phyloP scores from a whole-genome alignment of 2,888 invertebrate species.

The Protonemura montana region DNA sequence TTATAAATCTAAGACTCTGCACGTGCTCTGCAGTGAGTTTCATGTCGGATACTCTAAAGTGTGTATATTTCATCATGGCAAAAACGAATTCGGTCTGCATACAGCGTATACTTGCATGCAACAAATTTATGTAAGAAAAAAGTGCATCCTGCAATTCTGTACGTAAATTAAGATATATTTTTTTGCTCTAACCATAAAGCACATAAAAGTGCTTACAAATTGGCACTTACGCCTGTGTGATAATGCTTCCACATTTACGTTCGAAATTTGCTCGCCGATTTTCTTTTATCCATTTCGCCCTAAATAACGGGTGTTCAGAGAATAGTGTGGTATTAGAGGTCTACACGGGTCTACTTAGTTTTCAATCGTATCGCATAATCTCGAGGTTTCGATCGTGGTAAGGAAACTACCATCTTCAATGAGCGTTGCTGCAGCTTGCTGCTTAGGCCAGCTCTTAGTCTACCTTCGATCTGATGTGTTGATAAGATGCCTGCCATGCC shows the following conservation, averaged over 20 bases:
- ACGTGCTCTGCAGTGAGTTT: background rate
- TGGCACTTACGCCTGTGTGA: background rate
- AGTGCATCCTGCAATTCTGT: background rate
- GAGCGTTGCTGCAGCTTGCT: slow-evolving; percentile 14
- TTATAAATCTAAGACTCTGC: background rate
- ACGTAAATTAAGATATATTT: background rate
- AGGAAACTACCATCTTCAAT: background rate
- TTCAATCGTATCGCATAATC: slow-evolving; percentile 33
- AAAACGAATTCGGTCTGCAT: background rate
- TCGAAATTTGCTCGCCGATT: background rate
- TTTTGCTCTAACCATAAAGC: background rate
- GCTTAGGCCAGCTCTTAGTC: slow-evolving; percentile 2
- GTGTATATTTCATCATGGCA: background rate
- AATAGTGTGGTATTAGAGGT: background rate
- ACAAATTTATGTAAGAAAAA: background rate
- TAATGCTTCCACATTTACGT: slow-evolving; percentile 12
- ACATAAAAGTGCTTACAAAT: background rate
- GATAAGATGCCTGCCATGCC: slow-evolving; percentile 32
- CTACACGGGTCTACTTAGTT: slow-evolving; percentile 30
- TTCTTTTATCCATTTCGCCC: background rate
- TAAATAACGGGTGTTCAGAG: background rate
- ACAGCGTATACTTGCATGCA: background rate
- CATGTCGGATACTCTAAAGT: background rate
- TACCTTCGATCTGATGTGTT: slow-evolving; percentile 16
- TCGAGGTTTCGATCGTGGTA: slow-evolving; percentile 21